These are phyloP conservation scores for Carterocephalus palaemon DNA, from an alignment of 2,888 invertebrate genomes.

Conservation along the genomic window DNA sequence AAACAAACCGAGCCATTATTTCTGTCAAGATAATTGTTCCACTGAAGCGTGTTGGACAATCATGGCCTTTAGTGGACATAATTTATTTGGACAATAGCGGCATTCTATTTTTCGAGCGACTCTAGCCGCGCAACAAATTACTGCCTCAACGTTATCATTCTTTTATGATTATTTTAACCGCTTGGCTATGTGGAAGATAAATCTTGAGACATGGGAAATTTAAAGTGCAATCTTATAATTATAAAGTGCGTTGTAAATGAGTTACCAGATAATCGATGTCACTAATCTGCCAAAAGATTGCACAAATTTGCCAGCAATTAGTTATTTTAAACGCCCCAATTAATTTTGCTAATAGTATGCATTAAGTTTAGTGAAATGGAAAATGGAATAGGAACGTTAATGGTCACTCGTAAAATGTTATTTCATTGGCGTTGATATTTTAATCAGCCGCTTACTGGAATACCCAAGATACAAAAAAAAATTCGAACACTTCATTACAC, in stretches of 20 bases:
- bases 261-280: not conserved
- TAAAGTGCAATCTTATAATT: slow-evolving; percentile 8
- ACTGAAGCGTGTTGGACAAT: slow-evolving; percentile 5
- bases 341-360: slow-evolving; percentile 19
- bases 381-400: slow-evolving; percentile 21
- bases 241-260: not conserved
- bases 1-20: slow-evolving; percentile 6
- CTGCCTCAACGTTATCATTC: not conserved
- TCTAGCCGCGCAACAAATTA: slow-evolving; percentile 21
- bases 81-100: slow-evolving; percentile 30
- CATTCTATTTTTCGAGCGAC: slow-evolving; percentile 34
- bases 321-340: slow-evolving; percentile 20
- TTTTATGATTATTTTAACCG: not conserved
- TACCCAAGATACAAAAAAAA: not conserved
- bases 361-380: slow-evolving; percentile 21
- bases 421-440: slow-evolving; percentile 10
- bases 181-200: no score
- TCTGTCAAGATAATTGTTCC: slow-evolving; percentile 10
- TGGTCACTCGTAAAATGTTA: slow-evolving; percentile 14
- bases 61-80: slow-evolving; percentile 14
- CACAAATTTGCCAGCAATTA: slow-evolving; percentile 11
- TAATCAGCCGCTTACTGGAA: not conserved
- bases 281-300: slow-evolving; percentile 13
- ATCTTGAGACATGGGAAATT: no score
- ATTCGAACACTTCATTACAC: no score